Conservation (phyloP, 2,113 vertebrate species). For the Antechinus flavipes region DNA sequence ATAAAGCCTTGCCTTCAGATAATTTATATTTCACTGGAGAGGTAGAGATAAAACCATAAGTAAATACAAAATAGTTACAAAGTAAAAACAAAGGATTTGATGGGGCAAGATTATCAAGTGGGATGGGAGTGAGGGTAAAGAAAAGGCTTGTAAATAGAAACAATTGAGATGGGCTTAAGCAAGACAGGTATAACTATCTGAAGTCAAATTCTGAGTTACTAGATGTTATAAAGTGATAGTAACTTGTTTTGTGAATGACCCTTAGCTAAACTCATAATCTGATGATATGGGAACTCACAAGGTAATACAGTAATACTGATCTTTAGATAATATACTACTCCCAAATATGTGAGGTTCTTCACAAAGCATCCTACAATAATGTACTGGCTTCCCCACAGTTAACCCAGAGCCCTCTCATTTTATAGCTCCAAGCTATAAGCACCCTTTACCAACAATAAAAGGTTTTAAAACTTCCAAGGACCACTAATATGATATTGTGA, state of each 20-base stretch:
- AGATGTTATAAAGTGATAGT: slow-evolving; percentile 55
- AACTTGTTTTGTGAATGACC: slow-evolving; percentile 59
- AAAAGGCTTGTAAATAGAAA: background rate
- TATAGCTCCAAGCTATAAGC: background rate
- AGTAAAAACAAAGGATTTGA: too few relatives aligned
- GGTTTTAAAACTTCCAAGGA: accelerated
- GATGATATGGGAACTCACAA: slow-evolving; percentile 57
- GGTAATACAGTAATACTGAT: background rate
- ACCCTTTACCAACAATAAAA: background rate
- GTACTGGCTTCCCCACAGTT: background rate
- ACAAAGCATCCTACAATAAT: slow-evolving; percentile 19
- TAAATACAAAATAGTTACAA: too few relatives aligned
- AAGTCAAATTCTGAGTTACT: background rate
- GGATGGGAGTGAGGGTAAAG: background rate
- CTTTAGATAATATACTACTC: slow-evolving; percentile 2
- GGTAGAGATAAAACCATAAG: too few relatives aligned
- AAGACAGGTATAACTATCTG: background rate
- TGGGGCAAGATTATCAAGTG: too few relatives aligned
- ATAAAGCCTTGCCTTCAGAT: background rate
- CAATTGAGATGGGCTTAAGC: background rate
- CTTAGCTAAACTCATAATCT: slow-evolving; percentile 31
- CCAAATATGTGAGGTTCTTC: slow-evolving; percentile 2
- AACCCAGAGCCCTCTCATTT: slow-evolving; percentile 35
- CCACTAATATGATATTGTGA: background rate
- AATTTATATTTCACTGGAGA: background rate